A percentile compares a stretch with the other conserved stretches of the same genome.
These are phyloP conservation scores for Lamellibrachia luymesi DNA, from an alignment of 1,140 invertebrate species.

Conservation along the genomic window DNA sequence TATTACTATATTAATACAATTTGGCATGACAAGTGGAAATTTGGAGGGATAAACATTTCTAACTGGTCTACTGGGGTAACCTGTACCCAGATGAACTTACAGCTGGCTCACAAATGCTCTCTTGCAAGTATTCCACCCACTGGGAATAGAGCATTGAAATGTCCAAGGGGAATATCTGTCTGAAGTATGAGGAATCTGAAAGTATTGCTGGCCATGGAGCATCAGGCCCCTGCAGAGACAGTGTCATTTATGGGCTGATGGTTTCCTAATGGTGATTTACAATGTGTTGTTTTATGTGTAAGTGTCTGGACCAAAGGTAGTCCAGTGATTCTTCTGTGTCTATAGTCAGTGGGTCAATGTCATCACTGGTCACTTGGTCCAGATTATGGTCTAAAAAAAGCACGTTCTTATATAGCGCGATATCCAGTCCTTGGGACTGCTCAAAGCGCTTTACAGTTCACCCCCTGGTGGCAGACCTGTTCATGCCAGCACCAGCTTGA, in stretches of 20 bases:
- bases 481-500: too few species aligned
- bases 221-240: not conserved
- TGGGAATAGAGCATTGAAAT: not conserved
- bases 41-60: too few species aligned
- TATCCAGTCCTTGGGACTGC: too few species aligned
- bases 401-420: too few species aligned
- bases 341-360: too few species aligned
- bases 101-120: not conserved
- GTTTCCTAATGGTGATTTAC: not conserved
- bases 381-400: not conserved
- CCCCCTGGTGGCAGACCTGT: too few species aligned
- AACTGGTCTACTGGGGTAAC: too few species aligned
- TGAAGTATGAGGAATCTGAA: not conserved
- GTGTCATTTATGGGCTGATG: not conserved
- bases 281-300: not conserved
- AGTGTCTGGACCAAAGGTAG: not conserved
- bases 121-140: not conserved
- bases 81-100: not conserved
- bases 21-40: too few species aligned
- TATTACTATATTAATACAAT: too few species aligned
- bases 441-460: too few species aligned
- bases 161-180: not conserved
- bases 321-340: not conserved
- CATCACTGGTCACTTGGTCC: too few species aligned
- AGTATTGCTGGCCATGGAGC: not conserved